Base-by-base conservation (phyloP, 2,113 vertebrate genomes). In the Mesocricetus auratus region DNA sequence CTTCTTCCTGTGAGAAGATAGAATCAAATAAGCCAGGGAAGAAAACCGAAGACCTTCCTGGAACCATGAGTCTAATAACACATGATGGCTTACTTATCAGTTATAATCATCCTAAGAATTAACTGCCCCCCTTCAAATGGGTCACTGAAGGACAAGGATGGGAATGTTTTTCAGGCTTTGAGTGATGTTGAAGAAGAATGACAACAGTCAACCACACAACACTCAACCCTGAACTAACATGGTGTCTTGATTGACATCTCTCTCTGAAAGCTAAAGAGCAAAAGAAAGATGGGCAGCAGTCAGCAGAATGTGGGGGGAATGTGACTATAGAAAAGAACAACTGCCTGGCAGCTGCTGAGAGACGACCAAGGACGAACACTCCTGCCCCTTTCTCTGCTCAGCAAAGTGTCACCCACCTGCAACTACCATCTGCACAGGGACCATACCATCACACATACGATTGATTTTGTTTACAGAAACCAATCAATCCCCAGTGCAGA, bases 321-420 rank as follows among this genome's bases (percentile, higher is more conserved):
- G 16, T 19, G 21, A 1, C 42, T 77, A 0, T 11, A 62, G 22
- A 19, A 91, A 64, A n/a, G 22, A 91, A 69, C 21, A 42, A 56
- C 11, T n/a, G 8, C 3, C 31, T 47, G 60, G 16, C n/a, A 69
- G 42, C 19, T 31, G 78, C 36, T 31, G 45, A 82, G 47, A 33
- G 50, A 66, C 1, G 29, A 19, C 82, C 10, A 3, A 68, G 31
- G 66, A 36, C 24, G 24, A 64, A 24, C 50, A 45, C 10, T 33
- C 26, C 5, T 33, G 42, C 42, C 22, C 69, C 69, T 77, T 33
- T 90, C 6, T 42, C 33, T 91, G 0, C 15, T 50, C 13, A 22
- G 17, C 16, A 2, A 22, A 69, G 33, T 26, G 39, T 26, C 1
- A 0, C 36, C 31, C 1, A 50, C 19, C 21, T 6, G 12, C 21